A percentile compares a stretch with the other conserved stretches of the same genome.
phyloP scores from a whole-genome alignment of 2,888 invertebrate genomes.

The Lepidochitona cinerea region DNA sequence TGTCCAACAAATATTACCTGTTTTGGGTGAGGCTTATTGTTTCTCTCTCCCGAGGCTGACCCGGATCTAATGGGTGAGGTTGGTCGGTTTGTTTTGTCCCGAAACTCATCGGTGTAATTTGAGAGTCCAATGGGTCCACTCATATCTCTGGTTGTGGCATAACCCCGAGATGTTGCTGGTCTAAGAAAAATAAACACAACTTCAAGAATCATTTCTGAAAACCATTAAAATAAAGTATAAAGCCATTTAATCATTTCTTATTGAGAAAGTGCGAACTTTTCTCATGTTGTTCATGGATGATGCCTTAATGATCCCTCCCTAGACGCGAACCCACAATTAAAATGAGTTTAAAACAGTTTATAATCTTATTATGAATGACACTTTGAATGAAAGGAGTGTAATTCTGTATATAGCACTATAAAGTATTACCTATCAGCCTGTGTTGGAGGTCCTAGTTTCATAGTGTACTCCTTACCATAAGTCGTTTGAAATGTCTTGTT shows the following conservation, averaged over 20 bases:
- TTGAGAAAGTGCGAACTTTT: no score
- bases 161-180: not conserved
- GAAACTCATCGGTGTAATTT: not conserved
- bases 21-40: conserved; percentile 61
- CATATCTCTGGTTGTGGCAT: not conserved
- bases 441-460: not conserved
- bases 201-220: no score
- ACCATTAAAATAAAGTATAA: no score
- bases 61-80: conserved; percentile 47
- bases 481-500: not conserved
- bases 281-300: no score
- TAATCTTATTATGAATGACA: no score
- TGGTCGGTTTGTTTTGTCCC: conserved; percentile 22
- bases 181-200: no score
- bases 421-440: not conserved
- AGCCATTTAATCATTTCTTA: no score
- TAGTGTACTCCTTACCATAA: not conserved
- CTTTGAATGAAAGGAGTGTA: no score
- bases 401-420: no score
- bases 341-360: no score
- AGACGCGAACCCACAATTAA: no score
- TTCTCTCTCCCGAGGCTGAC: conserved; percentile 51
- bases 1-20: conserved; percentile 51
- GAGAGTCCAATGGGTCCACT: not conserved
- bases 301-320: no score